Conservation (phyloP, 2,797 vertebrate genomes). For the Rhinogobio ventralis region DNA sequence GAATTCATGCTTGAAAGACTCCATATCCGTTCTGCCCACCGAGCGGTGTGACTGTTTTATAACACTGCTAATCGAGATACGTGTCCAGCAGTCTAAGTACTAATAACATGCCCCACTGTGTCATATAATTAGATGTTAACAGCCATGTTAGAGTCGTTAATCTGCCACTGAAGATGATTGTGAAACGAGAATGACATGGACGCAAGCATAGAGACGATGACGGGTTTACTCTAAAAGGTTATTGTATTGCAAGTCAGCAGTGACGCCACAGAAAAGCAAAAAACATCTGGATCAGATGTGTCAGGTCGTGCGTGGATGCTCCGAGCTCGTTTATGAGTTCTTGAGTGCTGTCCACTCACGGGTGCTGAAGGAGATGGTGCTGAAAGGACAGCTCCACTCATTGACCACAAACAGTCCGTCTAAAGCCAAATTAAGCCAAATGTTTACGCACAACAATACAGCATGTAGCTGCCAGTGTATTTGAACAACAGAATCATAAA, state of each 20-base stretch:
- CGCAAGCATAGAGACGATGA: neutral
- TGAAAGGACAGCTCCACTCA: slow-evolving; percentile 79
- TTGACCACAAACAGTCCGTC: slow-evolving; percentile 26
- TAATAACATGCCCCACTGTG: slow-evolving; percentile 48
- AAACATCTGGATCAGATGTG: slow-evolving; percentile 17
- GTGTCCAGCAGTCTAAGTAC: slow-evolving; percentile 33
- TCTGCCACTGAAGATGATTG: slow-evolving; percentile 26
- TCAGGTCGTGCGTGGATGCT: slow-evolving; percentile 40
- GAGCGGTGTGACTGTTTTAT: neutral
- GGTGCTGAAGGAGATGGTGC: slow-evolving; percentile 77
- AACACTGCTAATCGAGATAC: slow-evolving; percentile 33
- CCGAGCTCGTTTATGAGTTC: slow-evolving; percentile 66
- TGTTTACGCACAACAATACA: slow-evolving; percentile 9
- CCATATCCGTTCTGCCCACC: neutral
- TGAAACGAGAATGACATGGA: slow-evolving; percentile 10
- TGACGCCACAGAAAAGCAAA: neutral
- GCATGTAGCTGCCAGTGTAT: neutral
- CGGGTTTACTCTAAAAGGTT: slow-evolving; percentile 1
- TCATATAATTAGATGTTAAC: slow-evolving; percentile 48
- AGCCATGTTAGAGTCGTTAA: slow-evolving; percentile 40
- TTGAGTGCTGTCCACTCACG: slow-evolving; percentile 63
- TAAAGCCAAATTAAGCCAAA: neutral
- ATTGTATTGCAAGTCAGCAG: slow-evolving; percentile 12
- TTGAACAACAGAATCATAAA: neutral
- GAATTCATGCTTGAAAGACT: neutral